Percentiles rank a stretch among this genome's conserved stretches.
phyloP scores from a whole-genome alignment of 2,888 invertebrate genomes.

The Dasysyrphus tricinctus region DNA sequence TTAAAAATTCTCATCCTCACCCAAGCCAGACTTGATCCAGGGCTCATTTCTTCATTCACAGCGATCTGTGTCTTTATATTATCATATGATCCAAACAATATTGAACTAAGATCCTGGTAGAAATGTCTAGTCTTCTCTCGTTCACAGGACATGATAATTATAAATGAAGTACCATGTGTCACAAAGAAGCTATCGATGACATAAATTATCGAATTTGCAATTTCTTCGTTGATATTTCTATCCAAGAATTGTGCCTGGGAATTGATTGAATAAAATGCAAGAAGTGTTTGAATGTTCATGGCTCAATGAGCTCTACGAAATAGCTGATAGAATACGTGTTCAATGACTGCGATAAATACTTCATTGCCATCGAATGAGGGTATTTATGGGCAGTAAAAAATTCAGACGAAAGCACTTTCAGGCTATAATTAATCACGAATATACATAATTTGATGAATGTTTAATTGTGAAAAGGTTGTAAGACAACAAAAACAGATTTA shows the following conservation, averaged over 20 bases:
- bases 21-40: neutral
- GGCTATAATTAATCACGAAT: constrained; percentile 12
- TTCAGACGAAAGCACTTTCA: constrained; percentile 18
- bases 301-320: neutral
- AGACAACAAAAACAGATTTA: neutral
- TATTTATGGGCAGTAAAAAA: neutral
- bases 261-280: constrained; percentile 10
- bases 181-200: neutral
- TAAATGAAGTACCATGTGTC: neutral
- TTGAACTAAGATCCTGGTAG: constrained; percentile 3
- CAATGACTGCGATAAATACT: neutral
- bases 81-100: neutral
- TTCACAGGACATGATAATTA: neutral
- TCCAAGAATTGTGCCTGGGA: neutral
- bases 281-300: neutral
- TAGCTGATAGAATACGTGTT: neutral
- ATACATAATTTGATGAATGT: too few relatives aligned
- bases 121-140: neutral
- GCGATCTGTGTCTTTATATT: constrained; percentile 10
- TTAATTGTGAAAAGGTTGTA: neutral
- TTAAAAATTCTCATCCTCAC: neutral
- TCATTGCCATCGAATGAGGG: neutral
- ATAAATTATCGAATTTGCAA: constrained; percentile 8
- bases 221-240: constrained; percentile 20
- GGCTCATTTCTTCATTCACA: neutral